Conservation (phyloP, 2,888 invertebrate genomes). For the Dynastes tityus region DNA sequence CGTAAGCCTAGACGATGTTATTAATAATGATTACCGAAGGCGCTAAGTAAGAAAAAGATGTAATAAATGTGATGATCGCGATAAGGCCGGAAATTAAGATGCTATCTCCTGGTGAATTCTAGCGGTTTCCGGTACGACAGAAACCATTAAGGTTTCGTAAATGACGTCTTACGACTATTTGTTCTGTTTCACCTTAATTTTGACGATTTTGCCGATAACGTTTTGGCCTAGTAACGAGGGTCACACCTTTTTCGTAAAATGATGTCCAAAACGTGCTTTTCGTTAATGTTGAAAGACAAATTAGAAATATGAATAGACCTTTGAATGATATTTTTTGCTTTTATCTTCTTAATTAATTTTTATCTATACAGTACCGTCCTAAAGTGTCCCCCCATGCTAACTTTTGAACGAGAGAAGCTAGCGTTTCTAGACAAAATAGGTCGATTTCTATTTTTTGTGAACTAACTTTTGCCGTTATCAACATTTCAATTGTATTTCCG, state of each 20-base stretch:
- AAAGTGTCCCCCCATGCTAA: no score
- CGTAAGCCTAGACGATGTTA: conserved; percentile 12
- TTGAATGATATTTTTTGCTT: neutral
- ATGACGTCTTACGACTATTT: conserved; percentile 58
- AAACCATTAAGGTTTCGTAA: conserved; percentile 55
- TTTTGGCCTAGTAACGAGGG: conserved; percentile 29
- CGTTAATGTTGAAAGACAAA: neutral
- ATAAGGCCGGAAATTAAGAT: conserved; percentile 55
- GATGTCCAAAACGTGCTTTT: neutral
- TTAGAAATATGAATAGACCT: neutral
- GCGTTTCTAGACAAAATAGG: no score
- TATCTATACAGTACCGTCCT: no score
- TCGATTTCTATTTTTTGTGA: no score
- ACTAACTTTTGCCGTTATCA: no score
- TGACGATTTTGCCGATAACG: conserved; percentile 48
- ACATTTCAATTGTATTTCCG: no score
- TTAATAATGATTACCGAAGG: conserved; percentile 34
- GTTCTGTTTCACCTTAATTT: conserved; percentile 55
- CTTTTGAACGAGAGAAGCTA: no score
- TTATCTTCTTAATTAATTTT: neutral
- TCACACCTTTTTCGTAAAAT: neutral
- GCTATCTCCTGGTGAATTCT: conserved; percentile 52
- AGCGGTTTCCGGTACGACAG: conserved; percentile 55
- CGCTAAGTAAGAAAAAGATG: conserved; percentile 50
- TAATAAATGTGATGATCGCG: conserved; percentile 44